Evolutionary conservation across 2,113 vertebrate genomes (phyloP), one percentile per base, ranked within the genome.

Genomic region (Prietella phreatophila): DNA sequence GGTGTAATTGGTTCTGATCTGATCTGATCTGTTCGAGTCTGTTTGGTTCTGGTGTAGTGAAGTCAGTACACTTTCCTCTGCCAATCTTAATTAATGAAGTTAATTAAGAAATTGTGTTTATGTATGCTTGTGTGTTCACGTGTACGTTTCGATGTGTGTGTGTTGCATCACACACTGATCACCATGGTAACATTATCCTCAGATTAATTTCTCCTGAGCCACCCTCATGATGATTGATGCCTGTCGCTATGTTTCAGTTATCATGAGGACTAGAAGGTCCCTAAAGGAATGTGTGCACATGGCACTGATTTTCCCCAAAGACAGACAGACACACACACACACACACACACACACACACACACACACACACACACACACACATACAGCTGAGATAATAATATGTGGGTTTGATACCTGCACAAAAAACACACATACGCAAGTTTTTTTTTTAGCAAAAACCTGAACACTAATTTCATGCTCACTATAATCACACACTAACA

Each of bases 401-500:
- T 22, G 36, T 39, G 17, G 20, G 36, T 42, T 75, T 75, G 19
- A 42, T 39, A 25, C 71, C 19, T 75, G 5, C 39, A 42, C 39
- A 71, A 7, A 63, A 36, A 4, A 36, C 30, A 17, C n/a, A 36
- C 15, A 71, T 17, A 69, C 67, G 6, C 5, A 42, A 42, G 1
- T 69, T 10, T 33, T 17, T 36, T 33, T 17, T 36, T 36, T 33
- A 71, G 8, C 17, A 33, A 71, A 71, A 36, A 25, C 9, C 20
- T 25, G 20, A 42, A 47, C 73, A 75, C 19, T 47, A 47, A 47
- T 47, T 8, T 33, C 9, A 4, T 42, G 39, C 39, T 42, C 39
- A 42, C 39, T 42, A 42, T 42, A 42, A 42, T 42, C 78, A 80
- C 78, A 80, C 78, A 80, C 78, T 39, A 39, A 80, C 78, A 80